Percentiles rank a stretch among this genome's conserved stretches.
Conservation (phyloP, 2,888 invertebrate species). For the Elgonia sp. region DNA sequence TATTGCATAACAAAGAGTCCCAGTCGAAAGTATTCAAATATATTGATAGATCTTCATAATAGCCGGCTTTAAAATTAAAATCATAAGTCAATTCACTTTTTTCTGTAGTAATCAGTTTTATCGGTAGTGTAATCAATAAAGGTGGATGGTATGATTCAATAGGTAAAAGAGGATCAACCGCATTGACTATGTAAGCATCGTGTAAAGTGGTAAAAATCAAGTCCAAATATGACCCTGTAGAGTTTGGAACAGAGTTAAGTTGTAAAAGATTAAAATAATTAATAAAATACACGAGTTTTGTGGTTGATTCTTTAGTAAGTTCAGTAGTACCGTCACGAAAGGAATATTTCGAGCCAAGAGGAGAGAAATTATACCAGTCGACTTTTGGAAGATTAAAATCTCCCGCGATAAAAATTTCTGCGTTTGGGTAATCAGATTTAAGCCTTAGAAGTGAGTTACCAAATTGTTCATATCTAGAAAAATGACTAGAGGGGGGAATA, state of each 20-base stretch:
- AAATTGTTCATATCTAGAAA: too few species aligned
- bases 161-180: neutral
- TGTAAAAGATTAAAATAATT: neutral
- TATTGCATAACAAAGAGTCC: neutral
- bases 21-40: neutral
- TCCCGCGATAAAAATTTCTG: neutral
- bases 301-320: neutral
- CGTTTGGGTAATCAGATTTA: neutral
- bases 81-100: neutral
- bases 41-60: neutral
- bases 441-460: too few species aligned
- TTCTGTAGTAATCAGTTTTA: neutral
- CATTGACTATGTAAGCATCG: too few species aligned
- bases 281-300: neutral
- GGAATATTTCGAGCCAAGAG: neutral
- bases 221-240: neutral
- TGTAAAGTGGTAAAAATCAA: neutral
- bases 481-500: too few species aligned
- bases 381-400: constrained; percentile 4
- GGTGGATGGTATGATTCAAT: neutral
- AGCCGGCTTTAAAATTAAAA: neutral
- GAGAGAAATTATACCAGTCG: neutral
- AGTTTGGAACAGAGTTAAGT: neutral
- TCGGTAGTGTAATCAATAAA: neutral
- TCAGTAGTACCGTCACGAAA: neutral